phyloP scores from a whole-genome alignment of 1,140 invertebrate genomes.

The Atopsyche davidsoni region DNA sequence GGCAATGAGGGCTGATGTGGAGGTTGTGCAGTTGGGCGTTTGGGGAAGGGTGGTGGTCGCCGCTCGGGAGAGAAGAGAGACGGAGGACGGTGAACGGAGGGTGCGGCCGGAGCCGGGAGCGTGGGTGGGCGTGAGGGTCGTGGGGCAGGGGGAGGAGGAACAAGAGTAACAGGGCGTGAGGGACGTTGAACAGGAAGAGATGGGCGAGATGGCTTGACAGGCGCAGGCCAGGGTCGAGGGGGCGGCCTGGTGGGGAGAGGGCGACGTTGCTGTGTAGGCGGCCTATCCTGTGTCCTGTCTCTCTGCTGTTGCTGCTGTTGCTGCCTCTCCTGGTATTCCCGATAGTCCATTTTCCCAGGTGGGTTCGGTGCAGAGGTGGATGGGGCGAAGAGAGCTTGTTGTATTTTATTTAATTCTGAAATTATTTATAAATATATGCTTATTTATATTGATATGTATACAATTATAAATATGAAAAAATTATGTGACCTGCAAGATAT shows the following conservation, averaged over 20 bases:
- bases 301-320: constrained; percentile 37
- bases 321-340: constrained; percentile 42
- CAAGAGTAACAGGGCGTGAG: too few species aligned
- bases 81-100: constrained; percentile 34
- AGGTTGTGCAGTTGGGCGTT: constrained; percentile 22
- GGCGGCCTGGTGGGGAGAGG: constrained; percentile 4
- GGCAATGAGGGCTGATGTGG: constrained; percentile 16
- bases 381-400: constrained; percentile 19
- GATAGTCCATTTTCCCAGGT: constrained; percentile 41
- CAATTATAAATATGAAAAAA: neutral
- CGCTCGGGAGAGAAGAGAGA: constrained; percentile 41
- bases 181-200: neutral
- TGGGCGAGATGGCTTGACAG: neutral
- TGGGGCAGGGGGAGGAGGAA: constrained; percentile 11
- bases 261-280: constrained; percentile 9
- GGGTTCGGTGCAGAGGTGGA: constrained; percentile 7
- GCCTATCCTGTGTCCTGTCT: constrained; percentile 1
- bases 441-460: neutral
- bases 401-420: constrained; percentile 23
- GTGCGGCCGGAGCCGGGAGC: neutral
- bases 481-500: neutral
- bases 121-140: constrained; percentile 11
- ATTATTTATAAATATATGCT: constrained; percentile 6
- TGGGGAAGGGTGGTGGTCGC: constrained; percentile 35
- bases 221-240: neutral